A percentile compares a stretch with the other conserved stretches of the same genome.
phyloP scores from a whole-genome alignment of 2,797 vertebrate species.

The Merluccius polli region DNA sequence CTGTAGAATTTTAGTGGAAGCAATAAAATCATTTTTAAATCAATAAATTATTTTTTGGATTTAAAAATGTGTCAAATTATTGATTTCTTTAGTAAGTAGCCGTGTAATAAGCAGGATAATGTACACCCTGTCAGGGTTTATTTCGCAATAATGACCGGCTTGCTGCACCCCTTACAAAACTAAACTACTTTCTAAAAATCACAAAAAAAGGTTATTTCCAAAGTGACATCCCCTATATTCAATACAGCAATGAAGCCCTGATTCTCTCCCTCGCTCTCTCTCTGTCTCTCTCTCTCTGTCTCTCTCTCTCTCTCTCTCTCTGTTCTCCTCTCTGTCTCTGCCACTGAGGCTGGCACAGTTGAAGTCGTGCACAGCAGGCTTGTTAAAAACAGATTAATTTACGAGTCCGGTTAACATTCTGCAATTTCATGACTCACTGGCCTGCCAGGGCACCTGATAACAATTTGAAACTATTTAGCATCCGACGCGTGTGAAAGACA shows the following conservation, averaged over 20 bases:
- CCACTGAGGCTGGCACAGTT: constrained; percentile 1
- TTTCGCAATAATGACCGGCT: too few species aligned
- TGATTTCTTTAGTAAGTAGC: too few species aligned
- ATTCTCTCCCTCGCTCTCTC: background rate
- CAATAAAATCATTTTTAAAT: too few species aligned
- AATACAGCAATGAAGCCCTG: background rate
- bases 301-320: constrained; percentile 13
- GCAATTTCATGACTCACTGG: constrained; percentile 24
- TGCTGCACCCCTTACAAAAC: too few species aligned
- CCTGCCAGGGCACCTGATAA: constrained; percentile 36
- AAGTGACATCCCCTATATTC: too few species aligned
- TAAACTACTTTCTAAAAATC: too few species aligned
- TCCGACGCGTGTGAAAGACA: constrained; percentile 13
- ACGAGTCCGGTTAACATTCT: constrained; percentile 32
- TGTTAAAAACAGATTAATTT: constrained; percentile 35
- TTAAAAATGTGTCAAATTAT: too few species aligned
- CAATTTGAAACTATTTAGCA: constrained; percentile 36
- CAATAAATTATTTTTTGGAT: too few species aligned
- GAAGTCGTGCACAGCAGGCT: constrained; percentile 27
- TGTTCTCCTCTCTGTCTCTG: background rate
- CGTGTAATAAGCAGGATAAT: too few species aligned
- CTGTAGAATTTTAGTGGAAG: too few species aligned
- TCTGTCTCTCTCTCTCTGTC: constrained; percentile 7
- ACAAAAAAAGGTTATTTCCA: too few species aligned
- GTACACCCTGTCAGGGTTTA: too few species aligned